Percentiles rank a stretch among this genome's conserved stretches.
phyloP scores from a whole-genome alignment of 2,797 vertebrate genomes.

The Betta splendens region DNA sequence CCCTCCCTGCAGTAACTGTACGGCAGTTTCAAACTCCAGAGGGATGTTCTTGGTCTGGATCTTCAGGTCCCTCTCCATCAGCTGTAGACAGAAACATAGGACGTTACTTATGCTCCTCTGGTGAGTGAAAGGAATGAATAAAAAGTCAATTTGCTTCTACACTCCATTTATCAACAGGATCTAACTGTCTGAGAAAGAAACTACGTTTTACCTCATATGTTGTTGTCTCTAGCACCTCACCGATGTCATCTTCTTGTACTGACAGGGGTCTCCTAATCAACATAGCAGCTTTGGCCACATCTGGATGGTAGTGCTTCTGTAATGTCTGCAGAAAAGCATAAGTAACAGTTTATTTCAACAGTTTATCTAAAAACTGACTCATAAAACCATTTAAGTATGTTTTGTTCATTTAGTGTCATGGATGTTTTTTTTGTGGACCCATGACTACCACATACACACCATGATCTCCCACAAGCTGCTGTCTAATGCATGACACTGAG shows the following conservation, averaged over 20 bases:
- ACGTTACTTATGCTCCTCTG: background rate
- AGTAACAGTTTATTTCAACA: background rate
- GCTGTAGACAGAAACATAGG: slow-evolving; percentile 68
- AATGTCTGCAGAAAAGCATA: slow-evolving; percentile 79
- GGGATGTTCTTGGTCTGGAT: slow-evolving; percentile 76
- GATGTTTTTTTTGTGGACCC: slow-evolving; percentile 4
- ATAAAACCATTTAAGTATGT: background rate
- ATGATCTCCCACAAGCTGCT: slow-evolving; percentile 97
- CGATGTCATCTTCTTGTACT: slow-evolving; percentile 84
- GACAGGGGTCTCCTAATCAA: slow-evolving; percentile 83
- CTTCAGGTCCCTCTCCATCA: slow-evolving; percentile 91
- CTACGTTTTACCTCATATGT: slow-evolving; percentile 87
- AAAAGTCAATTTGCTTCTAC: background rate
- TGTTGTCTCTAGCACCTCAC: slow-evolving; percentile 85
- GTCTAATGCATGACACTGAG: slow-evolving; percentile 86
- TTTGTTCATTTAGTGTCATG: background rate
- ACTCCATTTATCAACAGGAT: background rate
- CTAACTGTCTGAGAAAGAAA: background rate
- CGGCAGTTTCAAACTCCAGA: slow-evolving; percentile 87
- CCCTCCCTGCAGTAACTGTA: slow-evolving; percentile 83
- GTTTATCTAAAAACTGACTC: background rate
- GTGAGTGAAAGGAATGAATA: background rate
- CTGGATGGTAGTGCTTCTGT: slow-evolving; percentile 93
- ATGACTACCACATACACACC: slow-evolving; percentile 71
- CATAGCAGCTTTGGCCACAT: slow-evolving; percentile 88